These are phyloP conservation scores for Eupithecia exiguata DNA, from an alignment of 2,888 invertebrate genomes.

Conservation along the genomic window DNA sequence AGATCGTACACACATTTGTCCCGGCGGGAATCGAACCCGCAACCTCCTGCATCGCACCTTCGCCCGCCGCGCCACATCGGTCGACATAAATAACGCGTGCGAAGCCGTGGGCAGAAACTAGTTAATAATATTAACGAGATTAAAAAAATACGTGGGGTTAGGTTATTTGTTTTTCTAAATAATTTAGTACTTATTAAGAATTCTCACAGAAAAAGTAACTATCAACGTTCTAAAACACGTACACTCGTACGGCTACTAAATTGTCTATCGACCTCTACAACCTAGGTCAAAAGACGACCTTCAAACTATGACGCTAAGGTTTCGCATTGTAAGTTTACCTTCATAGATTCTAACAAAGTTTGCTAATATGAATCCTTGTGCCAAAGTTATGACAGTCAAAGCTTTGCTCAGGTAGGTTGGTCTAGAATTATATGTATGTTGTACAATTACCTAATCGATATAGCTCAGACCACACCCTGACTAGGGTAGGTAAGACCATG, in stretches of 20 bases:
- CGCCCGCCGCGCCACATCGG: too few relatives aligned
- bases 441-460: neutral
- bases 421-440: neutral
- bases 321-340: neutral
- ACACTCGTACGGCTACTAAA: neutral
- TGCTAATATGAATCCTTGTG: constrained; percentile 1
- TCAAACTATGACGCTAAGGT: neutral
- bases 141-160: too few relatives aligned
- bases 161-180: too few relatives aligned
- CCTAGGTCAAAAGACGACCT: constrained; percentile 1
- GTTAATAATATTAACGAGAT: too few relatives aligned
- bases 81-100: too few relatives aligned
- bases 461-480: neutral
- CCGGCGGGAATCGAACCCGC: too few relatives aligned
- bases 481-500: neutral
- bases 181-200: neutral
- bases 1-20: too few relatives aligned
- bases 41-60: too few relatives aligned
- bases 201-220: neutral
- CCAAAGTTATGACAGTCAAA: neutral
- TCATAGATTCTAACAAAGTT: neutral
- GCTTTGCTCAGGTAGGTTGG: neutral
- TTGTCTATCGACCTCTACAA: neutral
- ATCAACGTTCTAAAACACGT: neutral
- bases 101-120: too few relatives aligned